These are phyloP conservation scores for Drosophila siamana DNA, from an alignment of 2,888 invertebrate species.

Conservation along the genomic window DNA sequence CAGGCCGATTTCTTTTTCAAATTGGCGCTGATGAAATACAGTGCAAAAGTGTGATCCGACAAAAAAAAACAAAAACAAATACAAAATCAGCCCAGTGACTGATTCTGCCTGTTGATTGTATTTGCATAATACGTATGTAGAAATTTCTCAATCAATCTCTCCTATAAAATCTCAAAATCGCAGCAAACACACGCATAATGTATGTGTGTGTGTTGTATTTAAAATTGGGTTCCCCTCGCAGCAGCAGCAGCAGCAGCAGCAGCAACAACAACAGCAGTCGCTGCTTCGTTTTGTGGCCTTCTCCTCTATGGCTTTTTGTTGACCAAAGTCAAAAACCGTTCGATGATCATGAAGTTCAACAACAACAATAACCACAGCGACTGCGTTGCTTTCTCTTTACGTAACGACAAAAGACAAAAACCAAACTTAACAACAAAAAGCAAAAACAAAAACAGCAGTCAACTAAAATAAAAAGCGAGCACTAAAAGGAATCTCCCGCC, in stretches of 20 bases:
- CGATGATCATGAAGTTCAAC: conserved; percentile 77
- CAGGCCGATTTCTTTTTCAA: conserved; percentile 58
- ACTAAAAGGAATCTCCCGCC: conserved; percentile 55
- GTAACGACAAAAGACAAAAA: conserved; percentile 70
- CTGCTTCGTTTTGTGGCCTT: conserved; percentile 41
- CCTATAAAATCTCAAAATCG: conserved; percentile 42
- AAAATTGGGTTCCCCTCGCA: conserved; percentile 55
- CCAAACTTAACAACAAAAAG: conserved; percentile 67
- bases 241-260: conserved; percentile 17
- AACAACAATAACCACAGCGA: conserved; percentile 34
- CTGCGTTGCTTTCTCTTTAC: conserved; percentile 76
- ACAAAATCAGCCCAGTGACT: conserved; percentile 17
- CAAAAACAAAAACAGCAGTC: conserved; percentile 44
- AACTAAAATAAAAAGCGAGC: conserved; percentile 56
- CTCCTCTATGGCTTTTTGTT: conserved; percentile 59
- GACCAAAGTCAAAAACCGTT: conserved; percentile 76
- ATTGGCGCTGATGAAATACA: conserved; percentile 9
- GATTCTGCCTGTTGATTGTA: conserved; percentile 51
- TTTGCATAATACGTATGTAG: conserved; percentile 52
- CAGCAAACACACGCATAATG: conserved; percentile 2
- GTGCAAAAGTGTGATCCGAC: conserved; percentile 20
- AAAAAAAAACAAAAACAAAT: too few species aligned
- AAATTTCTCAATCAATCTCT: conserved; percentile 64
- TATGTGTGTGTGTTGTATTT: conserved; percentile 36
- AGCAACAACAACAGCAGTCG: conserved; percentile 19